These are phyloP conservation scores for Nymphicus hollandicus DNA, from an alignment of 2,113 vertebrate species.

Conservation along the genomic window DNA sequence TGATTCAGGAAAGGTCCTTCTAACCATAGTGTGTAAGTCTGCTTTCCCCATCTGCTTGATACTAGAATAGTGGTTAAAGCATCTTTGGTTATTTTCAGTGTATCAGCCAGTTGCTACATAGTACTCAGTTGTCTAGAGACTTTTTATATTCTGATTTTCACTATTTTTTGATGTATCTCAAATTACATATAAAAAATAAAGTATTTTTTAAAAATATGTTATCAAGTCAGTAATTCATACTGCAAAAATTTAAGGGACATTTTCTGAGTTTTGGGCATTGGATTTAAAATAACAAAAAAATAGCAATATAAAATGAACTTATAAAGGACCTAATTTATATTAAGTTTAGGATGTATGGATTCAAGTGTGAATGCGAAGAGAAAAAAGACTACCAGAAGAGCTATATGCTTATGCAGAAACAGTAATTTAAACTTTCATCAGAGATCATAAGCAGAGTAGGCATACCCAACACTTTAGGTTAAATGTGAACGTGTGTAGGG, in stretches of 20 bases:
- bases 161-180: not conserved
- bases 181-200: not conserved
- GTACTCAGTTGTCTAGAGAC: not conserved
- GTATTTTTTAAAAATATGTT: not conserved
- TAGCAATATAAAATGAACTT: not conserved
- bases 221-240: not conserved
- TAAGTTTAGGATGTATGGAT: not conserved
- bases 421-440: not conserved
- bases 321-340: not conserved
- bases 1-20: not conserved
- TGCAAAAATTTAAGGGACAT: not conserved
- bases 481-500: not conserved
- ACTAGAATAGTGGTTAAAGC: not conserved
- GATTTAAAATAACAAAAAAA: not conserved
- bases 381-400: not conserved
- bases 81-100: not conserved
- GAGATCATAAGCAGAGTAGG: not conserved
- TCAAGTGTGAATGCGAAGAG: not conserved
- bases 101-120: not conserved
- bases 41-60: not conserved
- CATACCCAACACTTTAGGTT: not conserved
- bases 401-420: not conserved
- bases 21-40: not conserved
- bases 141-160: not conserved
- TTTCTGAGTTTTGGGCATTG: not conserved